Evolutionary conservation across 2,797 vertebrate genomes (phyloP).

Genomic region (Dicrostonyx torquatus): DNA sequence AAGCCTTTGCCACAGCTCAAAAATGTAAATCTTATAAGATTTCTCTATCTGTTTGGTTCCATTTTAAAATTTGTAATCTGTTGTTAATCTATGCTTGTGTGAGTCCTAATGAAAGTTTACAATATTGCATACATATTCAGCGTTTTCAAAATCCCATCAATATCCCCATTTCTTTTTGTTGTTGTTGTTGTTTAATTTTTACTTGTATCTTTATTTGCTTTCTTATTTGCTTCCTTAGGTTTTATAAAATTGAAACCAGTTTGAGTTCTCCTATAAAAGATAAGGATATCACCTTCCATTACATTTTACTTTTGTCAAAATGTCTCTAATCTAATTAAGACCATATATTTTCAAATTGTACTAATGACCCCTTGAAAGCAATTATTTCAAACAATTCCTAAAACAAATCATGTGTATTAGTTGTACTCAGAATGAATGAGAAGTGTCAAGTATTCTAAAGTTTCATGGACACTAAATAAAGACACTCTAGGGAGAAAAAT

Average conservation of each 20-base stretch:
- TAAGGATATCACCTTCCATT: constrained; percentile 75
- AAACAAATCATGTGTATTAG: constrained; percentile 81
- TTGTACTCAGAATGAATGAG: constrained; percentile 74
- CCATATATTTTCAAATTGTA: constrained; percentile 72
- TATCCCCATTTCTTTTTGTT: neutral
- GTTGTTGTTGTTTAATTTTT: neutral
- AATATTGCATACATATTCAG: neutral
- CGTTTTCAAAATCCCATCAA: neutral
- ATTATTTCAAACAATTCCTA: constrained; percentile 79
- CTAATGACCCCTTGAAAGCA: constrained; percentile 74
- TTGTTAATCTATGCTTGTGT: constrained; percentile 48
- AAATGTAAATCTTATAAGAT: constrained; percentile 72
- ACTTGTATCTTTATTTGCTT: neutral
- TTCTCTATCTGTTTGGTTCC: constrained; percentile 43
- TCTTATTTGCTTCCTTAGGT: constrained; percentile 28
- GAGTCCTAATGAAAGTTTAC: constrained; percentile 61
- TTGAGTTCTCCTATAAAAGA: constrained; percentile 61
- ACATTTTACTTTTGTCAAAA: constrained; percentile 75
- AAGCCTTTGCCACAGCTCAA: constrained; percentile 67
- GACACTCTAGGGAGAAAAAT: neutral
- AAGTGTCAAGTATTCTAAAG: constrained; percentile 71
- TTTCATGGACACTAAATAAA: constrained; percentile 66
- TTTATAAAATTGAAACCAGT: constrained; percentile 68
- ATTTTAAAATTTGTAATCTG: constrained; percentile 51
- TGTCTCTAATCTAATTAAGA: constrained; percentile 79